phyloP scores from a whole-genome alignment of 2,888 invertebrate species.

The Acholoe squamosa region DNA sequence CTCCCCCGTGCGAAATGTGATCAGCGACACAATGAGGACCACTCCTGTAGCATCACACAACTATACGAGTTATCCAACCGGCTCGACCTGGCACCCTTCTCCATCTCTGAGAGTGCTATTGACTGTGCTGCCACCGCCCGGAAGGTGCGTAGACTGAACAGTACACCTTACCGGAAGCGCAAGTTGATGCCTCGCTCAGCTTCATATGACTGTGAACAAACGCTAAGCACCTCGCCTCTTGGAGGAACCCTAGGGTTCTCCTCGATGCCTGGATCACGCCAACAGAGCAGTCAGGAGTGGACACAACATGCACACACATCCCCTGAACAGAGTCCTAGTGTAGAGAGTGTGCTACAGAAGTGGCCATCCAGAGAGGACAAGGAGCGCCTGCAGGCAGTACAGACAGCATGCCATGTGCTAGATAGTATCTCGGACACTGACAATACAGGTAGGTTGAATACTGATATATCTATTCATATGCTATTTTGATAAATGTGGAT shows the following conservation, averaged over 20 bases:
- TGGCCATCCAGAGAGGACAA: not conserved
- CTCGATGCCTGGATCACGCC: conserved; percentile 28
- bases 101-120: conserved; percentile 66
- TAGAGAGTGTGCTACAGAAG: not conserved
- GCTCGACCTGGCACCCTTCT: conserved; percentile 85
- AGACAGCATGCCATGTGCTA: not conserved
- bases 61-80: conserved; percentile 88
- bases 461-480: too few relatives aligned
- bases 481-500: too few relatives aligned
- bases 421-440: not conserved
- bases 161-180: conserved; percentile 42
- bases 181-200: conserved; percentile 47
- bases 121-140: not conserved
- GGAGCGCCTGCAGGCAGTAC: not conserved
- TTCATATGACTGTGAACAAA: conserved; percentile 42
- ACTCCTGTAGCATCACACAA: conserved; percentile 95
- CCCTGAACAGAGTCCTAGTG: conserved; percentile 22
- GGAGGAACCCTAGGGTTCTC: not conserved
- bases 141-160: not conserved
- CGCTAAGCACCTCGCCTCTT: not conserved
- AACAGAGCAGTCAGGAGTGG: conserved; percentile 61
- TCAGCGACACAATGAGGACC: conserved; percentile 73
- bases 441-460: not conserved
- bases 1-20: conserved; percentile 45
- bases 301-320: not conserved